phyloP scores from a whole-genome alignment of 1,140 invertebrate species.

The Caenorhabditis tropicalis region DNA sequence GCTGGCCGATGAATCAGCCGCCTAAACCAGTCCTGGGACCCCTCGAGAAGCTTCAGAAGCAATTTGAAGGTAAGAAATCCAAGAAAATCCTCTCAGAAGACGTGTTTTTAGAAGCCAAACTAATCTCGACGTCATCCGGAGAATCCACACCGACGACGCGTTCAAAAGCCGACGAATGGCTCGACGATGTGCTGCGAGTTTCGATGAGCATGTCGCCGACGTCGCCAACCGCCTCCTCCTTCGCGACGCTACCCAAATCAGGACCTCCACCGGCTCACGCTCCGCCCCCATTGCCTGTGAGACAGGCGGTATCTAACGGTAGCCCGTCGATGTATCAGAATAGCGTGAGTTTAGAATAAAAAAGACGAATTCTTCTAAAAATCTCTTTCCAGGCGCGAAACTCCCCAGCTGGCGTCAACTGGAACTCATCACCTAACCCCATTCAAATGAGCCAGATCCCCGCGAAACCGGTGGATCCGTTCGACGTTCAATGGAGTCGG shows the following conservation, averaged over 20 bases:
- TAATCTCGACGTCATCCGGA: conserved; percentile 4
- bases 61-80: conserved; percentile 10
- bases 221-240: not conserved
- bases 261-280: not conserved
- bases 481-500: conserved; percentile 64
- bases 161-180: conserved; percentile 61
- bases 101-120: not conserved
- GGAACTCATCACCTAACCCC: not conserved
- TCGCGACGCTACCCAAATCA: not conserved
- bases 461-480: conserved; percentile 58
- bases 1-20: not conserved
- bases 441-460: not conserved
- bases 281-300: not conserved
- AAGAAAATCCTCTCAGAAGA: not conserved
- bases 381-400: not conserved
- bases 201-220: conserved; percentile 38
- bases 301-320: conserved; percentile 17
- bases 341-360: not conserved
- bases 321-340: conserved; percentile 22
- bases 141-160: not conserved
- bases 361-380: not conserved
- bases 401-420: conserved; percentile 41
- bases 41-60: conserved; percentile 16
- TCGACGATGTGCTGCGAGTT: conserved; percentile 56
- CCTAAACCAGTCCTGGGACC: not conserved